These are phyloP conservation scores for Protobothrops flavoviridis DNA, from an alignment of 2,113 vertebrate genomes.

Conservation along the genomic window DNA sequence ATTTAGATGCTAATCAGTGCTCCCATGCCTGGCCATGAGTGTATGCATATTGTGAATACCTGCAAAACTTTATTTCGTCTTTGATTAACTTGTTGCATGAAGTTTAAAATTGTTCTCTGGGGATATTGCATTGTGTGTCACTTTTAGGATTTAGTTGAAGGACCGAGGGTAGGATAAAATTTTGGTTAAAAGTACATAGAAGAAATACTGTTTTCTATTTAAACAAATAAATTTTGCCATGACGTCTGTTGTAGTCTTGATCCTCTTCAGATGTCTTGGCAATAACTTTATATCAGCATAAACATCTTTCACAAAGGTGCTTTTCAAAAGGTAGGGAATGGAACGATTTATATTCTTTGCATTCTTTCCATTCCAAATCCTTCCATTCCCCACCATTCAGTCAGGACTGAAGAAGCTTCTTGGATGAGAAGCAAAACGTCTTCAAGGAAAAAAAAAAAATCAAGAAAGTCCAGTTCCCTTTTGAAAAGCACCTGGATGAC, in stretches of 20 bases:
- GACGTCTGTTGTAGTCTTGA: neutral
- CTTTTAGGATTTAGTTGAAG: neutral
- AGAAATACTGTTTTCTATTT: neutral
- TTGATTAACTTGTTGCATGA: conserved; percentile 24
- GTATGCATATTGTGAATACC: neutral
- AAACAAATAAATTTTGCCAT: neutral
- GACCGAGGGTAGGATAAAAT: neutral
- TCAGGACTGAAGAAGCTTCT: no score
- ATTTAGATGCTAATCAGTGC: conserved; percentile 7
- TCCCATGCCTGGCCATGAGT: neutral
- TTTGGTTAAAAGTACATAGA: neutral
- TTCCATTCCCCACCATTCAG: no score
- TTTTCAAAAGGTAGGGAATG: neutral
- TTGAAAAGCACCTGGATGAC: neutral
- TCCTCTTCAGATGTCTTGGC: neutral
- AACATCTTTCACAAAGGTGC: neutral
- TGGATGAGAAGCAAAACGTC: no score
- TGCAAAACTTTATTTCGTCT: neutral
- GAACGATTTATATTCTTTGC: neutral
- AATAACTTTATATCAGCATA: neutral
- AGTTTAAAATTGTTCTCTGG: neutral
- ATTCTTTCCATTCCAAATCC: neutral
- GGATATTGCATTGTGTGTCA: neutral
- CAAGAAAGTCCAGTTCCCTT: no score
- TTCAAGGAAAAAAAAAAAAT: no score